Percentiles rank a stretch among this genome's conserved stretches.
Evolutionary conservation across 2,113 vertebrate species (phyloP).

Genomic region (Hiodon tergisus): DNA sequence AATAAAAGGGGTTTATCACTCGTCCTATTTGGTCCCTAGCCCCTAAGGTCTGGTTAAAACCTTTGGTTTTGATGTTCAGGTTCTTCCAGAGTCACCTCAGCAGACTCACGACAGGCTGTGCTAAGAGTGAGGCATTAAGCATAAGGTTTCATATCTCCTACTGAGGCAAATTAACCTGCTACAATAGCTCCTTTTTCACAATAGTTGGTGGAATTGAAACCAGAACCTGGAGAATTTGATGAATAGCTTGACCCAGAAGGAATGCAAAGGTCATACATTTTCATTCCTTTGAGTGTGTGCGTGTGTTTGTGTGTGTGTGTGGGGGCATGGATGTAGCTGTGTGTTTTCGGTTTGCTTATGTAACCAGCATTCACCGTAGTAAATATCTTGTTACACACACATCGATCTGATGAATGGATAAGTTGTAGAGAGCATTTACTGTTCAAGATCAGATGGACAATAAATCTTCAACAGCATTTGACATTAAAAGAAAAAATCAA

Average conservation of each 20-base stretch:
- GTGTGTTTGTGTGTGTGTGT: slow-evolving; percentile 23
- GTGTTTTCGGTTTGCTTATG: slow-evolving; percentile 54
- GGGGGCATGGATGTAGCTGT: not conserved
- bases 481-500: slow-evolving; percentile 28
- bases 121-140: slow-evolving; percentile 49
- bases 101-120: slow-evolving; percentile 33
- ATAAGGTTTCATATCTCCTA: slow-evolving; percentile 80
- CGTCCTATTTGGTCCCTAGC: slow-evolving; percentile 86
- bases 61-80: slow-evolving; percentile 59
- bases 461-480: slow-evolving; percentile 38
- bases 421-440: slow-evolving; percentile 36
- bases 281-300: slow-evolving; percentile 68
- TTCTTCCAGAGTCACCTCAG: slow-evolving; percentile 35
- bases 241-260: slow-evolving; percentile 97
- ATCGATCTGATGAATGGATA: slow-evolving; percentile 51
- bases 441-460: slow-evolving; percentile 40
- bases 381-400: slow-evolving; percentile 24
- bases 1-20: slow-evolving; percentile 99
- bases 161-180: slow-evolving; percentile 99
- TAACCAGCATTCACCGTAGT: slow-evolving; percentile 66
- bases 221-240: slow-evolving; percentile 98
- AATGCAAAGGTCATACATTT: slow-evolving; percentile 97
- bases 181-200: slow-evolving; percentile 90
- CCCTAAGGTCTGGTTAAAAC: slow-evolving; percentile 73
- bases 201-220: slow-evolving; percentile 96